phyloP scores from a whole-genome alignment of 2,797 vertebrate species.

The Enteromius argenteus region DNA sequence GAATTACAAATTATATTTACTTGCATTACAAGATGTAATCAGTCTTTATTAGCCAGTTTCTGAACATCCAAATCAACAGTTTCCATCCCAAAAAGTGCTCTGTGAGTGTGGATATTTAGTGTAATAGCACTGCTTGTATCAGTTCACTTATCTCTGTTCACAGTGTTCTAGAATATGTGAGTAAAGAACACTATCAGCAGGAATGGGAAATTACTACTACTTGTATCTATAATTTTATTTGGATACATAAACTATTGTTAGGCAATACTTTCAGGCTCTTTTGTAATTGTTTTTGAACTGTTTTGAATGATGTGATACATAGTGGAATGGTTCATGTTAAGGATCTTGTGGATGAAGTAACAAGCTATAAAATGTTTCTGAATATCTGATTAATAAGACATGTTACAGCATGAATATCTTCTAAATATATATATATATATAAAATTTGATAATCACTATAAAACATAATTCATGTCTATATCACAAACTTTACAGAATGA shows the following conservation, averaged over 20 bases:
- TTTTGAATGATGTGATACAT: background rate
- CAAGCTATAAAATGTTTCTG: no score
- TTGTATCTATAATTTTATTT: background rate
- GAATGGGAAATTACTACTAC: background rate
- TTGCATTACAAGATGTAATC: background rate
- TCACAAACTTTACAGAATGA: background rate
- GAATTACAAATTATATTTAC: background rate
- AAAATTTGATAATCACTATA: no score
- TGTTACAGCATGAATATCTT: background rate
- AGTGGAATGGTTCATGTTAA: background rate
- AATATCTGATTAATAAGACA: background rate
- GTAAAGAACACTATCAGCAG: background rate
- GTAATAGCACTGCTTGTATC: background rate
- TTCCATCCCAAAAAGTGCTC: background rate
- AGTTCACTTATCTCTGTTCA: background rate
- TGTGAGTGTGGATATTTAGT: background rate
- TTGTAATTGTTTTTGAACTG: background rate
- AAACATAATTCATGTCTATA: background rate
- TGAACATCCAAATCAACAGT: background rate
- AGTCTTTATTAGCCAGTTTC: background rate
- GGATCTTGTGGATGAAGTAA: background rate
- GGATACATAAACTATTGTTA: background rate
- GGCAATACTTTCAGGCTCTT: background rate
- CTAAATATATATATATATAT: background rate
- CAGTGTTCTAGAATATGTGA: background rate